These are phyloP conservation scores for Cyprinella venusta DNA, from an alignment of 2,797 vertebrate genomes.

Conservation along the genomic window DNA sequence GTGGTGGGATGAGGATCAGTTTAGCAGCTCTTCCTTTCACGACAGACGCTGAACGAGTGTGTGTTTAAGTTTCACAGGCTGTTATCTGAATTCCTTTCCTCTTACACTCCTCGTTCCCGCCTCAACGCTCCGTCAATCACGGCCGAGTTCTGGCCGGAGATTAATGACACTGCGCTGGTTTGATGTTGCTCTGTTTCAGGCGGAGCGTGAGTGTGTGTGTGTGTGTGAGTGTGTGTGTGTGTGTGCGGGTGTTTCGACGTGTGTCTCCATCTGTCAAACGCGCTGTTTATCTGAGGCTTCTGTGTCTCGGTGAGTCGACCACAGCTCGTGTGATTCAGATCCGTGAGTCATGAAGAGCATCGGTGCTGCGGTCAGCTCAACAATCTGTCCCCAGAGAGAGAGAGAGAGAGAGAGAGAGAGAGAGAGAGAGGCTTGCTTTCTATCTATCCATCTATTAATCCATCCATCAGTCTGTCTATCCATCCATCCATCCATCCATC, in stretches of 20 bases:
- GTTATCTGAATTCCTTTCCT: constrained; percentile 40
- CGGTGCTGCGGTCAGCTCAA: neutral
- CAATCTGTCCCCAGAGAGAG: constrained; percentile 17
- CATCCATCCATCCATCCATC: too few species aligned
- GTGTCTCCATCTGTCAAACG: constrained; percentile 46
- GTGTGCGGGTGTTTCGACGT: constrained; percentile 21
- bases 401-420: neutral
- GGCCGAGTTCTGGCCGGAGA: neutral
- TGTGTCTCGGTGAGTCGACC: constrained; percentile 53
- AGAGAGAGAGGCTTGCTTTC: neutral
- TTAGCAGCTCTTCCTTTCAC: neutral
- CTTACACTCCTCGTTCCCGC: constrained; percentile 28
- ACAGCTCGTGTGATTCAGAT: constrained; percentile 57
- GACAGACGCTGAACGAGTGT: neutral
- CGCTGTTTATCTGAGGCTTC: constrained; percentile 45
- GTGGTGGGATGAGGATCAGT: neutral
- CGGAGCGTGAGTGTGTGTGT: neutral
- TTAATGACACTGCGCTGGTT: neutral
- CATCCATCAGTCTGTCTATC: too few species aligned
- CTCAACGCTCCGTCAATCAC: constrained; percentile 27
- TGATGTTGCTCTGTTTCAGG: neutral
- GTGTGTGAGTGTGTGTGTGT: constrained; percentile 26
- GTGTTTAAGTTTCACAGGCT: neutral
- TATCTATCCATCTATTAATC: neutral
- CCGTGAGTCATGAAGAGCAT: constrained; percentile 53